Evolutionary conservation across 1,140 invertebrate species (phyloP).

Genomic region (Macrobrachium nipponense): DNA sequence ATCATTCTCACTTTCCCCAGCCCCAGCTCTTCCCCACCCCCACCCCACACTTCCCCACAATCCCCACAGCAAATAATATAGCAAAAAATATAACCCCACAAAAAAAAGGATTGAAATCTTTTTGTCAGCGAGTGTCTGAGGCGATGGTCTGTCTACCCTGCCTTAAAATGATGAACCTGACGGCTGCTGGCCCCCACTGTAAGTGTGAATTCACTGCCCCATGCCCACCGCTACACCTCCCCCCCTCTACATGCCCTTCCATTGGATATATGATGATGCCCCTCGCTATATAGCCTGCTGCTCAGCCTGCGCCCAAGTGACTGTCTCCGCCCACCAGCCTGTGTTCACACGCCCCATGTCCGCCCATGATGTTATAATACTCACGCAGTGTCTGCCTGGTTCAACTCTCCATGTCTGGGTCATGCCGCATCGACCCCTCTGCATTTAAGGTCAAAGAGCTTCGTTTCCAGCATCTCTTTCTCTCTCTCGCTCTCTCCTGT

Average conservation of each 20-base stretch:
- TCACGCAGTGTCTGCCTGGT: conserved; percentile 28
- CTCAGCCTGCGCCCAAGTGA: conserved; percentile 48
- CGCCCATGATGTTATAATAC: conserved; percentile 33
- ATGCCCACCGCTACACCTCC: conserved; percentile 18
- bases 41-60: too few species aligned
- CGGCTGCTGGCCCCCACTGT: not conserved
- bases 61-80: too few species aligned
- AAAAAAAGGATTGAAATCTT: too few species aligned
- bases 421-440: not conserved
- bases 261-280: conserved; percentile 31
- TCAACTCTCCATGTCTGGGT: not conserved
- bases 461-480: too few species aligned
- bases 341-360: conserved; percentile 58
- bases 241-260: conserved; percentile 4
- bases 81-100: too few species aligned
- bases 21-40: too few species aligned
- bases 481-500: too few species aligned
- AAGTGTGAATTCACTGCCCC: not conserved
- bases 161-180: not conserved
- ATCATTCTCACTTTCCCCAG: too few species aligned
- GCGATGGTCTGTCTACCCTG: not conserved
- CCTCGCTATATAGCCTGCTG: conserved; percentile 31
- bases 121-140: too few species aligned
- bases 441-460: not conserved
- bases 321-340: conserved; percentile 58